These are phyloP conservation scores for Agraylea sexmaculata DNA, from an alignment of 1,140 invertebrate genomes.

Conservation along the genomic window DNA sequence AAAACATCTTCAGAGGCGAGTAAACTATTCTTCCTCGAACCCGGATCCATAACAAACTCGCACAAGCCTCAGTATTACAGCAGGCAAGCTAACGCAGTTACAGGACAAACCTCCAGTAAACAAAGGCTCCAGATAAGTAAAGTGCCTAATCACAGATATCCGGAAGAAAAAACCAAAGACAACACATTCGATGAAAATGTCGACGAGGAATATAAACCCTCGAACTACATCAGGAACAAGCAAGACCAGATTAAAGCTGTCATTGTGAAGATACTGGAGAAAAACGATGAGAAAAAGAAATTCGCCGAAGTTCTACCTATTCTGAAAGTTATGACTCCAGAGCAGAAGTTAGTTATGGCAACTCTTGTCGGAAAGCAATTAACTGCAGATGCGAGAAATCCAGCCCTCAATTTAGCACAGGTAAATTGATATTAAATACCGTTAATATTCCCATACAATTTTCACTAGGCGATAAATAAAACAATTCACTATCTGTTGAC, in stretches of 20 bases:
- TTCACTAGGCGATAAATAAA: too few species aligned
- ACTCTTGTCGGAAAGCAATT: conserved; percentile 49
- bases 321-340: conserved; percentile 44
- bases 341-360: conserved; percentile 45
- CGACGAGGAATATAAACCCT: conserved; percentile 32
- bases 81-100: neutral
- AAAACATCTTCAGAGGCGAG: too few species aligned
- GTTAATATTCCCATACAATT: too few species aligned
- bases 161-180: conserved; percentile 9
- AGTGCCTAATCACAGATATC: conserved; percentile 1
- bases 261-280: conserved; percentile 35
- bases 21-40: conserved; percentile 18
- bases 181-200: conserved; percentile 22
- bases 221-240: conserved; percentile 32
- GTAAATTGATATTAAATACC: conserved; percentile 29
- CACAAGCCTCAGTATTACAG: conserved; percentile 33
- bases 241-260: conserved; percentile 39
- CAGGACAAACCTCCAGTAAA: neutral
- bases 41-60: conserved; percentile 33
- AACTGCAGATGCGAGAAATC: conserved; percentile 35
- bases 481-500: neutral
- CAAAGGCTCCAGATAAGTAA: neutral
- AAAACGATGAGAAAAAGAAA: conserved; percentile 37
- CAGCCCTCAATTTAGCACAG: conserved; percentile 40
- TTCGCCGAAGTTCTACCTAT: conserved; percentile 51